Evolutionary conservation across 1,140 invertebrate genomes (phyloP).

Genomic region (Mamestra configurata): DNA sequence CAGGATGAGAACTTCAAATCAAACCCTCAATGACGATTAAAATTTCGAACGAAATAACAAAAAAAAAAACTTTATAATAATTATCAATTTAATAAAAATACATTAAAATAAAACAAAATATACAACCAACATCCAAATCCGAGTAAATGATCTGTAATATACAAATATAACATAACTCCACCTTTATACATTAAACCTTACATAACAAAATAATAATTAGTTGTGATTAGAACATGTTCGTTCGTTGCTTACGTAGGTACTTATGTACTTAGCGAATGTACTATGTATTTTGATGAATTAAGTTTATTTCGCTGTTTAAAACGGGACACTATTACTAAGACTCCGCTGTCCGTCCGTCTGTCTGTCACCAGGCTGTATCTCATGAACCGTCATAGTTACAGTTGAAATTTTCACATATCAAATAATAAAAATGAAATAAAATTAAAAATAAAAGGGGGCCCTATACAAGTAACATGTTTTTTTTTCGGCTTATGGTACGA

Average conservation of each 20-base stretch:
- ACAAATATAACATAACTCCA: slow-evolving; percentile 5
- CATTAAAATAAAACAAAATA: slow-evolving; percentile 11
- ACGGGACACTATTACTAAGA: too few relatives aligned
- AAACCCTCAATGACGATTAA: too few relatives aligned
- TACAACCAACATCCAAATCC: slow-evolving; percentile 10
- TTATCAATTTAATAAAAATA: slow-evolving; percentile 4
- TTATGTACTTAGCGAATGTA: neutral
- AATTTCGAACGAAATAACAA: neutral
- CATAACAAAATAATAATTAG: neutral
- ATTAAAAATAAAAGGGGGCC: too few relatives aligned
- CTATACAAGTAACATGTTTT: too few relatives aligned
- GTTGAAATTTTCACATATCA: too few relatives aligned
- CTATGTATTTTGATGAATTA: neutral
- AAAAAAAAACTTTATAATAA: neutral
- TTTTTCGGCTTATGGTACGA: too few relatives aligned
- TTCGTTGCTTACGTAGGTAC: neutral
- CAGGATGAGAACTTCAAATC: too few relatives aligned
- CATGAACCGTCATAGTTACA: too few relatives aligned
- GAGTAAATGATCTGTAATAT: neutral
- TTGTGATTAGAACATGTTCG: slow-evolving; percentile 2
- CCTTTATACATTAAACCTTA: neutral
- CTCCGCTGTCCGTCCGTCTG: too few relatives aligned
- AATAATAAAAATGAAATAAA: too few relatives aligned
- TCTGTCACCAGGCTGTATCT: too few relatives aligned
- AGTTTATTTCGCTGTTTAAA: too few relatives aligned